Evolutionary conservation across 2,888 invertebrate species (phyloP), one percentile per base, ranked within the genome.

Genomic region (Aleiodes alternator): DNA sequence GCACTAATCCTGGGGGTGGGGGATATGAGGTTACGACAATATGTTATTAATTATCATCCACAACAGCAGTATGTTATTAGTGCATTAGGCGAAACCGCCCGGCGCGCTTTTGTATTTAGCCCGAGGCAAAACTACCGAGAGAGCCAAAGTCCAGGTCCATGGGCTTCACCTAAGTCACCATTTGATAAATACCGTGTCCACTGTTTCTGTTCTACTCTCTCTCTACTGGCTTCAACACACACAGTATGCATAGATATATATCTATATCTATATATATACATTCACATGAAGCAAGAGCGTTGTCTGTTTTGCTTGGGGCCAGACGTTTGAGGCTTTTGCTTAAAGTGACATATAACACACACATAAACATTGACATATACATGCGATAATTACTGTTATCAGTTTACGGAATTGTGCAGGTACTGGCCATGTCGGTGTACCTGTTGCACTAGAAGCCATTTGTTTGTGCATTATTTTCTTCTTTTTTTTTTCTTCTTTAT

Each of bases 1-100:
- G 11, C 61, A 56, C 43, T 11, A 4, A 8, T 38, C 8, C 38
- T 38, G 43, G 12, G 16, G 16, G 23, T 53, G 57, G 66, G 70
- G 55, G 23, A 23, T 23, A 55, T 34, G 61, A 76, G 68, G 57
- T 72, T 75, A 68, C 72, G 73, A 76, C 77, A 75, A 77, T 77
- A 75, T 82, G 81, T 87, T 87, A 88, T 89, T 88, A 88, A 89
- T 89, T 87, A 88, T 85, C 84, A 83, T 84, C 75, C 84, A 77
- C 76, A 75, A 84, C 86, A 75, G 84, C 86, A 88, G 85, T 84
- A 85, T 89, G 86, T 89, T 88, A 89, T 89, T 89, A 89, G 87
- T 86, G 86, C 85, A 87, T 88, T 88, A 88, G 87, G 84, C 85
- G 86, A 87, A 87, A 87, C 85, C 87, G 85, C 84, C 85, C 84